A percentile compares a stretch with the other conserved stretches of the same genome.
Conservation (phyloP, 2,888 invertebrate genomes). For the Augiades crinisus region DNA sequence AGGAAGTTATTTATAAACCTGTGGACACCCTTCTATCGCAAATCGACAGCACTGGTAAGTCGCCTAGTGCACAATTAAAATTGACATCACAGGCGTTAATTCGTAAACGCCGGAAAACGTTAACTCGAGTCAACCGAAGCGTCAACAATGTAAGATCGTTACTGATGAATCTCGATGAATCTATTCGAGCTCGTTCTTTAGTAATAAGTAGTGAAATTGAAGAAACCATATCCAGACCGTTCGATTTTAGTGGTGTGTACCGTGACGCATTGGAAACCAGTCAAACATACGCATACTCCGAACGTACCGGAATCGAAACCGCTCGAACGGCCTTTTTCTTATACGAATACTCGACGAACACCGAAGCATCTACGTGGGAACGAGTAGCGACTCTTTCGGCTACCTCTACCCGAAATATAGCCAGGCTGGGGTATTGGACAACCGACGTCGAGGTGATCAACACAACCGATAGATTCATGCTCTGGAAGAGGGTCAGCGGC, state of each 20-base stretch:
- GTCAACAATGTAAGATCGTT: slow-evolving; percentile 3
- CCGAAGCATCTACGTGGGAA: slow-evolving; percentile 36
- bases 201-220: slow-evolving; percentile 32
- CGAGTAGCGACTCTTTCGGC: slow-evolving; percentile 40
- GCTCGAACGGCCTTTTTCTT: slow-evolving; percentile 38
- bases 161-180: slow-evolving; percentile 11
- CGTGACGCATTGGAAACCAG: slow-evolving; percentile 33
- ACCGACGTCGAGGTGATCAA: slow-evolving; percentile 30
- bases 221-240: neutral
- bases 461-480: slow-evolving; percentile 21
- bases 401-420: slow-evolving; percentile 29
- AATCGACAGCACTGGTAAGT: neutral
- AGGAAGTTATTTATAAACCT: slow-evolving; percentile 26
- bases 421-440: slow-evolving; percentile 22
- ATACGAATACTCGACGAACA: slow-evolving; percentile 37
- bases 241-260: slow-evolving; percentile 27
- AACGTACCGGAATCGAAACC: slow-evolving; percentile 30
- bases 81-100: neutral
- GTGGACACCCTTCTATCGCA: slow-evolving; percentile 10
- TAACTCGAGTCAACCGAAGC: slow-evolving; percentile 22
- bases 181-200: slow-evolving; percentile 27
- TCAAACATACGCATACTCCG: slow-evolving; percentile 27
- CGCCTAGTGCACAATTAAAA: neutral
- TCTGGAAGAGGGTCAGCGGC: slow-evolving; percentile 29
- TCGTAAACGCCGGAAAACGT: slow-evolving; percentile 10